Evolutionary conservation across 2,797 vertebrate species (phyloP).

Genomic region (Sebastes glaucus): DNA sequence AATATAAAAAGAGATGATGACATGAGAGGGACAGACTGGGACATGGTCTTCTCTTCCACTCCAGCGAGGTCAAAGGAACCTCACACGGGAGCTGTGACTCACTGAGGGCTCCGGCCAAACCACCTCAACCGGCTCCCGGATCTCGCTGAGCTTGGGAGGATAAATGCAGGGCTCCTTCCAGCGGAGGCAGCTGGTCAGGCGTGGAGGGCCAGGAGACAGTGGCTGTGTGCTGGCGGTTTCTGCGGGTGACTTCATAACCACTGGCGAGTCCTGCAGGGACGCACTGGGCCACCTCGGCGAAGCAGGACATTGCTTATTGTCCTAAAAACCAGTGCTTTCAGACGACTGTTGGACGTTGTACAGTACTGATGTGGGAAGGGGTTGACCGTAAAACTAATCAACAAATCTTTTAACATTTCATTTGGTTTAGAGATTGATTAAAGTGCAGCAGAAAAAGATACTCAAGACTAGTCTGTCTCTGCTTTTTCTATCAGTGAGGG

Average conservation of each 20-base stretch:
- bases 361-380: background rate
- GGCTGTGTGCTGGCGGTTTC: constrained; percentile 5
- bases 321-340: background rate
- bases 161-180: constrained; percentile 4
- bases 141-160: constrained; percentile 9
- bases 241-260: constrained; percentile 23
- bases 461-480: background rate
- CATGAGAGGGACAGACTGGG: background rate
- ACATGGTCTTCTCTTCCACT: background rate
- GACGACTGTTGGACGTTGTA: background rate
- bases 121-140: background rate
- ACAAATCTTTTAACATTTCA: constrained; percentile 5
- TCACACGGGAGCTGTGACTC: constrained; percentile 17
- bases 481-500: background rate
- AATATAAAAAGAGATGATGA: background rate
- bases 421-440: background rate
- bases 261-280: constrained; percentile 1
- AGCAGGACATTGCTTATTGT: background rate
- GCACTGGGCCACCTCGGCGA: background rate
- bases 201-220: constrained; percentile 2
- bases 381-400: background rate
- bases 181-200: constrained; percentile 16
- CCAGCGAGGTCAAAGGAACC: background rate
- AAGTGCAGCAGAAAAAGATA: background rate
- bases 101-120: constrained; percentile 18